phyloP scores from a whole-genome alignment of 2,113 vertebrate genomes.

The Hipposideros armiger region DNA sequence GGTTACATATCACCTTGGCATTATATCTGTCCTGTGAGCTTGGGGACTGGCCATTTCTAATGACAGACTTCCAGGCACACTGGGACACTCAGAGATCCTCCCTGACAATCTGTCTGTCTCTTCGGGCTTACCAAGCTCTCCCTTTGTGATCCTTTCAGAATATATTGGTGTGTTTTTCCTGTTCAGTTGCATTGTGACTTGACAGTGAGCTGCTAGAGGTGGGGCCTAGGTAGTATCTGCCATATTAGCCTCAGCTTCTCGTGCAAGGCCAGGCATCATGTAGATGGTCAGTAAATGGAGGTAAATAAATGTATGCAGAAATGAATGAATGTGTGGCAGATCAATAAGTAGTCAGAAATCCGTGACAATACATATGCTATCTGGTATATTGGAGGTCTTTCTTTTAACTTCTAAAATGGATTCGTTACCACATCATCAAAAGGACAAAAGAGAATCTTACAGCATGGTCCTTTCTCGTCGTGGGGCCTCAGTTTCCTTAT shows the following conservation, averaged over 20 bases:
- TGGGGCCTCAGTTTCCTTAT: neutral
- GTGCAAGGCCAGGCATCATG: neutral
- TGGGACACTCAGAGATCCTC: neutral
- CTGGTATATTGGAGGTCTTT: neutral
- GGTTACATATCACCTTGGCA: neutral
- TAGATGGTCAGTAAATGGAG: neutral
- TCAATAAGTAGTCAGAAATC: neutral
- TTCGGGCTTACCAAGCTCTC: neutral
- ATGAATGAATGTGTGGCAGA: neutral
- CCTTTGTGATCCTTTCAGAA: neutral
- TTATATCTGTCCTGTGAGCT: neutral
- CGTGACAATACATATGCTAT: neutral
- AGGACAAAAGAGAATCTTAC: neutral
- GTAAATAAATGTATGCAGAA: neutral
- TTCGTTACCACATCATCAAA: neutral
- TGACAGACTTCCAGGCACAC: neutral
- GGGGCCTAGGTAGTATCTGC: neutral
- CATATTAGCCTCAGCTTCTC: neutral
- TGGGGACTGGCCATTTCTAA: neutral
- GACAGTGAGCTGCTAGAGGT: neutral
- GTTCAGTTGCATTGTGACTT: neutral
- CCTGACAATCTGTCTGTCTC: neutral
- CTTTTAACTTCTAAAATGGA: neutral
- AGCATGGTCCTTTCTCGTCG: neutral
- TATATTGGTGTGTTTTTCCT: neutral